Base-by-base conservation (phyloP, 2,113 vertebrate genomes). In the Cacatua alba region DNA sequence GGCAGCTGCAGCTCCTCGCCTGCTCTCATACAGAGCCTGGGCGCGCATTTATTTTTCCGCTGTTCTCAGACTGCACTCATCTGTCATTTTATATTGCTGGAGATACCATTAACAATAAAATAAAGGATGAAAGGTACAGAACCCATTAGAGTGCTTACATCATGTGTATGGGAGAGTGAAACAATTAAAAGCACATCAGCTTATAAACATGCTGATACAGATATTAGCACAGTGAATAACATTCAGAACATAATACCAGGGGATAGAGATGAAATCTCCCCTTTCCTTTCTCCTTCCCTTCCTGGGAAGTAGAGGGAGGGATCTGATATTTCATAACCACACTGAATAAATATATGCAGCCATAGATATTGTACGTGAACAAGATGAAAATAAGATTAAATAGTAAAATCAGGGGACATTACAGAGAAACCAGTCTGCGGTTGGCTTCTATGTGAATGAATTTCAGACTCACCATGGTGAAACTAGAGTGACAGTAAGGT, bases 51-150 rank as follows among this genome's bases (percentile, higher is more conserved):
- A 98, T 98, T 98, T 98, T 98, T 97, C 92, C 35, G 18, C 95
- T 97, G 97, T 98, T 95, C 86, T 95, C 95, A 94, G 95, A 94
- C 97, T 96, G 79, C 62, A 74, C 80, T 98, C 97, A 98, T 98
- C 97, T 35, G 26, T 98, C 97, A 98, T 98, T 98, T 98, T 97
- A 97, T 98, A 98, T 98, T 98, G 98, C 97, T 97, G 90, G 83
- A 97, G 97, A 97, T 97, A 97, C 97, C 97, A 98, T 98, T 98
- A 98, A 97, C 97, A 98, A 97, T 97, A 97, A 97, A 97, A 97
- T 97, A 97, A 96, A 97, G 81, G 81, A 96, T 96, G 94, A 97
- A 95, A 92, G 87, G 94, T 96, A 88, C 96, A 97, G 93, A 97
- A 90, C 87, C 95, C 97, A 98, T 98, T 98, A 98, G 94, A 92